A percentile compares a stretch with the other conserved stretches of the same genome.
Conservation (phyloP, 2,888 invertebrate species). For the Conomelus anceps region DNA sequence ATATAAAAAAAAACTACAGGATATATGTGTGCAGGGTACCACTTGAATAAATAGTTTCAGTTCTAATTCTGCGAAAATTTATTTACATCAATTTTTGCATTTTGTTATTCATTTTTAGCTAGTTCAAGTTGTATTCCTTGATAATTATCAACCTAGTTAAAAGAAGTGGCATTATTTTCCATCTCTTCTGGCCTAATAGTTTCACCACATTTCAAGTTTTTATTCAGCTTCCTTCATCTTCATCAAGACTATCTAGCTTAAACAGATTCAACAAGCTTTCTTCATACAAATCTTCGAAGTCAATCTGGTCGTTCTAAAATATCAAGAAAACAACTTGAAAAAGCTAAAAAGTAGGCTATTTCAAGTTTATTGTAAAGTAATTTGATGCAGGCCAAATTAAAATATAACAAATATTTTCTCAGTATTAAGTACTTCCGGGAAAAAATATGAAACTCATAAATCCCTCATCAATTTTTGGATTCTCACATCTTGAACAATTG, state of each 20-base stretch:
- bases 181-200: too few relatives aligned
- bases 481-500: too few relatives aligned
- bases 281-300: neutral
- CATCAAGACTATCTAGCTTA: too few relatives aligned
- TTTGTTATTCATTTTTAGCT: neutral
- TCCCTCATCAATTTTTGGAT: too few relatives aligned
- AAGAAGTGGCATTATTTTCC: neutral
- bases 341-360: neutral
- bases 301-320: neutral
- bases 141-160: neutral
- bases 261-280: neutral
- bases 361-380: neutral
- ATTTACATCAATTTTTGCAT: neutral
- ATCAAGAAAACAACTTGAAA: neutral
- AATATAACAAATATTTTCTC: too few relatives aligned
- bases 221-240: neutral
- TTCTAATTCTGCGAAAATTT: too few relatives aligned
- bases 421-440: too few relatives aligned
- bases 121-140: neutral
- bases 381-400: too few relatives aligned
- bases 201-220: neutral
- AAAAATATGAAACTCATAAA: too few relatives aligned
- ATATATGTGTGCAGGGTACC: too few relatives aligned
- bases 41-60: too few relatives aligned
- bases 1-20: too few relatives aligned